Evolutionary conservation across 1,140 invertebrate genomes (phyloP).

Genomic region (Polypedilum pembai): DNA sequence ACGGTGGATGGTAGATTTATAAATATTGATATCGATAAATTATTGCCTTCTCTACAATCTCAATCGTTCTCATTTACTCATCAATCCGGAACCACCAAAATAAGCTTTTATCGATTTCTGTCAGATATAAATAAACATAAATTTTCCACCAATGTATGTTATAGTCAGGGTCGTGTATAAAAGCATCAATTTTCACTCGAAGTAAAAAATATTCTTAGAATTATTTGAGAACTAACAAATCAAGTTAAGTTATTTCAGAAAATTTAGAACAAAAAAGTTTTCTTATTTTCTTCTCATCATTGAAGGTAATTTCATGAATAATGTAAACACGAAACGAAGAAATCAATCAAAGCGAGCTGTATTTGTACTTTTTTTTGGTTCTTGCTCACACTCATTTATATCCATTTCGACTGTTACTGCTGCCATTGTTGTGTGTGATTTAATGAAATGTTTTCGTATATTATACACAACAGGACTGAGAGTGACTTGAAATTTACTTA

Average conservation of each 20-base stretch:
- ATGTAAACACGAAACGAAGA: slow-evolving; percentile 16
- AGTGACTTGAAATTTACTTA: too few relatives aligned
- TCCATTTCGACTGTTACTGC: not conserved
- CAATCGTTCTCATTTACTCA: not conserved
- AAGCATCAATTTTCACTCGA: not conserved
- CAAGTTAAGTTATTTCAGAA: slow-evolving; percentile 21
- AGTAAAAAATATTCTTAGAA: not conserved
- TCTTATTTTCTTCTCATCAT: too few relatives aligned
- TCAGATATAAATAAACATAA: slow-evolving; percentile 14
- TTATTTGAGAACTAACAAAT: not conserved
- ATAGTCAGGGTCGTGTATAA: not conserved
- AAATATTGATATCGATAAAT: not conserved
- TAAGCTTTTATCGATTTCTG: slow-evolving; percentile 17
- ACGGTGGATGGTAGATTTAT: not conserved
- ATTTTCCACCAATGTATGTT: not conserved
- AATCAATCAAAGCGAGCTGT: slow-evolving; percentile 22
- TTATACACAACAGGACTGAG: too few relatives aligned
- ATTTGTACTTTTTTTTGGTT: not conserved
- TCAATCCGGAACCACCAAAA: slow-evolving; percentile 3
- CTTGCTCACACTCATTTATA: too few relatives aligned
- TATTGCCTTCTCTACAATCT: not conserved
- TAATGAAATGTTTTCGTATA: slow-evolving; percentile 6
- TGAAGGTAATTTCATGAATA: slow-evolving; percentile 5
- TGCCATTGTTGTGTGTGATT: slow-evolving; percentile 6
- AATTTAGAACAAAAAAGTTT: not conserved